These are phyloP conservation scores for Poecilia gillii DNA, from an alignment of 2,797 vertebrate genomes.

Conservation along the genomic window DNA sequence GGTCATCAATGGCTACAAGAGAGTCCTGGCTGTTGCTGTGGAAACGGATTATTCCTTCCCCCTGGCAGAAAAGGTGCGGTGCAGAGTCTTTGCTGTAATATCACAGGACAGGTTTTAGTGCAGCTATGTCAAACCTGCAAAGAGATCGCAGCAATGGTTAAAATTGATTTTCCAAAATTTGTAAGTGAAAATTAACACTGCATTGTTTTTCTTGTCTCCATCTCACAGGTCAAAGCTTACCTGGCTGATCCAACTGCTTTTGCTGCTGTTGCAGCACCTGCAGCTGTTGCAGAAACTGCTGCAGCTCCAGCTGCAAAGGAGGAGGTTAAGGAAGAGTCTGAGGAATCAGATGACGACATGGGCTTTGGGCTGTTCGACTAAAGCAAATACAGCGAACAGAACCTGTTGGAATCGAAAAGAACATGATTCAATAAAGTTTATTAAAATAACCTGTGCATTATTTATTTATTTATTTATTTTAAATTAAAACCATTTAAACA, in stretches of 20 bases:
- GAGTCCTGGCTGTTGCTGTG: conserved; percentile 92
- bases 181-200: background rate
- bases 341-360: conserved; percentile 96
- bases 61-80: conserved; percentile 92
- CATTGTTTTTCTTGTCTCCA: background rate
- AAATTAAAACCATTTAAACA: background rate
- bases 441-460: background rate
- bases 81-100: background rate
- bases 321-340: conserved; percentile 89
- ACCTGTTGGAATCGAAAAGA: conserved; percentile 30
- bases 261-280: conserved; percentile 84
- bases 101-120: conserved; percentile 72
- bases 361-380: conserved; percentile 96
- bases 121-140: background rate
- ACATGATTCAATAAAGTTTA: conserved; percentile 62
- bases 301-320: conserved; percentile 77
- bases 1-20: conserved; percentile 95
- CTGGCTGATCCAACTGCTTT: conserved; percentile 95
- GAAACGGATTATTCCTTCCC: conserved; percentile 97
- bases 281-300: conserved; percentile 60
- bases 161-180: background rate
- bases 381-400: conserved; percentile 23
- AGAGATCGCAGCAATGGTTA: background rate
- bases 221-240: conserved; percentile 91
- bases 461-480: background rate